Evolutionary conservation across 2,113 vertebrate genomes (phyloP), one percentile per base, ranked within the genome.

Genomic region (Apus apus): DNA sequence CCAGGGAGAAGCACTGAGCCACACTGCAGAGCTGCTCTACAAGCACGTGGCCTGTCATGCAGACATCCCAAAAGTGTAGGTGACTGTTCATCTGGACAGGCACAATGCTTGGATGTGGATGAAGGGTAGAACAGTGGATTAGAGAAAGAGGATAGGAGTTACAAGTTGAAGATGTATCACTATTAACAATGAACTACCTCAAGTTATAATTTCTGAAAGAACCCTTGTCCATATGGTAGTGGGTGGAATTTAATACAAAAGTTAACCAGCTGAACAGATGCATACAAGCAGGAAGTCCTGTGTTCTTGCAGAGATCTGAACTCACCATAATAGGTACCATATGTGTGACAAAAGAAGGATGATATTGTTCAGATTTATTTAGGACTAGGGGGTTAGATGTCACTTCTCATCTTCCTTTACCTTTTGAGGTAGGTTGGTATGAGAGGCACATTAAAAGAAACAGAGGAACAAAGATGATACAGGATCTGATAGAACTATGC

Each of bases 1-100:
- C 20, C 1, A 9, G 51, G 12, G 27, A 18, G 60, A 43, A 29
- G 30, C 2, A 34, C 46, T 18, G 5, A 25, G 30, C 18, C 60
- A 9, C 40, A 0, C 36, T 7, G n/a, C n/a, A 18, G 61, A n/a
- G 6, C 12, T 14, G 40, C 40, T 27, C 1, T 5, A 3, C 9
- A 2, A 26, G 48, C 30, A 18, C 7, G 1, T 1, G 36, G 29
- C 11, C 70, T 58, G 40, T 22, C n/a, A 2, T 2, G 19, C 72
- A 27, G 56, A 1, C 9, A 9, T 2, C 73, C 38, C 46, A 7
- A 7, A 36, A 32, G 6, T 1, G 38, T 2, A 36, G 64, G 9
- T 3, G 36, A 11, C 7, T 9, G 26, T 36, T 61, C 46, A 10
- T 16, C 21, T 36, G 84, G 56, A 9, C 38, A 61, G 26, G 62